Percentiles rank a stretch among this genome's conserved stretches.
These are phyloP conservation scores for Temnothorax nylanderi DNA, from an alignment of 1,140 invertebrate species.

Conservation along the genomic window DNA sequence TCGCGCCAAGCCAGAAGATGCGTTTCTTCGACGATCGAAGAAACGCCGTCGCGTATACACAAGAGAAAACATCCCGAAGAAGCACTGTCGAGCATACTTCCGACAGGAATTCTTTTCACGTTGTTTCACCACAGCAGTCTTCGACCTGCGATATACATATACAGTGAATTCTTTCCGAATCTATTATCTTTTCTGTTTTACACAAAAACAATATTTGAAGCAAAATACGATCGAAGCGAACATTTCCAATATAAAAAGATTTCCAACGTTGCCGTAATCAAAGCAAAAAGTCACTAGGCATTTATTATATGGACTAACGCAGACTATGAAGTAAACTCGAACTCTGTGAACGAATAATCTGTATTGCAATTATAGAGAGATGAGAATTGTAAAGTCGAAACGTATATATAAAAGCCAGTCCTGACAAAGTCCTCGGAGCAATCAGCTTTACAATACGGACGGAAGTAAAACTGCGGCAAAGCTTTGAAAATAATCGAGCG, in stretches of 20 bases:
- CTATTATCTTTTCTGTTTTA: constrained; percentile 12
- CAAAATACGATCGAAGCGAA: not conserved
- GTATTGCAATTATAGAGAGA: constrained; percentile 34
- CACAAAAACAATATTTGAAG: not conserved
- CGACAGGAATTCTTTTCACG: constrained; percentile 18
- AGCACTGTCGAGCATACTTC: constrained; percentile 16
- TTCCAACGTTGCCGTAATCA: not conserved
- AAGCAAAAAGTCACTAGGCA: not conserved
- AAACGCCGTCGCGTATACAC: constrained; percentile 18
- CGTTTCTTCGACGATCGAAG: constrained; percentile 10
- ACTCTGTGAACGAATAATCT: not conserved
- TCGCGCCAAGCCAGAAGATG: not conserved
- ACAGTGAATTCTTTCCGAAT: constrained; percentile 9
- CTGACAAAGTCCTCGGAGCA: constrained; percentile 6
- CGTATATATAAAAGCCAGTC: constrained; percentile 1
- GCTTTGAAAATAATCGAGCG: constrained; percentile 40
- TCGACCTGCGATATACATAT: not conserved
- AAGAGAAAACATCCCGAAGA: constrained; percentile 17
- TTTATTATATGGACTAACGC: not conserved
- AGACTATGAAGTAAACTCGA: not conserved
- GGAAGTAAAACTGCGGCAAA: not conserved
- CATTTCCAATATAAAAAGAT: not conserved
- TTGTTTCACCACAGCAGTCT: constrained; percentile 5
- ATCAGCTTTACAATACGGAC: constrained; percentile 26
- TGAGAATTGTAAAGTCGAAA: constrained; percentile 28